These are phyloP conservation scores for Addax nasomaculatus DNA, from an alignment of 2,113 vertebrate species.

Conservation along the genomic window DNA sequence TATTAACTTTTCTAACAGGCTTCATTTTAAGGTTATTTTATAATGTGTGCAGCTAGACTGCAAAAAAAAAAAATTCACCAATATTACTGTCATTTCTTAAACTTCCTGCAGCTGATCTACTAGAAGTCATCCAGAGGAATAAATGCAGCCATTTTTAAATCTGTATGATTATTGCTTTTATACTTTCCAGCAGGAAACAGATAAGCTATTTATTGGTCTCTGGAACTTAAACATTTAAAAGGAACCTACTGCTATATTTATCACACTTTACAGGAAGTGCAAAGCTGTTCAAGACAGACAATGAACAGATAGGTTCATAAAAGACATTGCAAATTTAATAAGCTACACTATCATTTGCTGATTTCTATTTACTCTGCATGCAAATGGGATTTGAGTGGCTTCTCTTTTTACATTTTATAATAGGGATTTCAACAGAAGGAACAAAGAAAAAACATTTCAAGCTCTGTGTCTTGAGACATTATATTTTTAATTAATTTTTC, in stretches of 20 bases:
- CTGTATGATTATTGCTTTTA: constrained; percentile 27
- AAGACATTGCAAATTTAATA: constrained; percentile 53
- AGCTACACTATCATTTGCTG: neutral
- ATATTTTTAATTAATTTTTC: neutral
- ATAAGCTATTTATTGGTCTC: constrained; percentile 38
- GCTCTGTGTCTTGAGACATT: neutral
- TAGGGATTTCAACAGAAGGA: constrained; percentile 18
- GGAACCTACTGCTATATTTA: constrained; percentile 48
- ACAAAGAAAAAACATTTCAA: neutral
- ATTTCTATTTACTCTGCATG: constrained; percentile 36
- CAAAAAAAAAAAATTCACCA: neutral
- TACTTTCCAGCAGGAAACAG: constrained; percentile 55
- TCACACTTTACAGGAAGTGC: constrained; percentile 65
- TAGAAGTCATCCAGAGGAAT: neutral
- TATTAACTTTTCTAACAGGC: neutral
- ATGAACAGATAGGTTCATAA: constrained; percentile 49
- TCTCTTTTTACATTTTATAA: constrained; percentile 21
- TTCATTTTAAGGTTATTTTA: neutral
- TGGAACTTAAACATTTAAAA: constrained; percentile 56
- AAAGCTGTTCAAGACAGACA: constrained; percentile 53
- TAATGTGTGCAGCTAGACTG: neutral
- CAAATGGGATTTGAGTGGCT: neutral
- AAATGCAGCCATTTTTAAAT: neutral
- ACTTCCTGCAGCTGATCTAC: neutral
- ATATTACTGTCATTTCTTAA: neutral